Base-by-base conservation (phyloP, 1,140 invertebrate species). In the Ganaspis sp. region DNA sequence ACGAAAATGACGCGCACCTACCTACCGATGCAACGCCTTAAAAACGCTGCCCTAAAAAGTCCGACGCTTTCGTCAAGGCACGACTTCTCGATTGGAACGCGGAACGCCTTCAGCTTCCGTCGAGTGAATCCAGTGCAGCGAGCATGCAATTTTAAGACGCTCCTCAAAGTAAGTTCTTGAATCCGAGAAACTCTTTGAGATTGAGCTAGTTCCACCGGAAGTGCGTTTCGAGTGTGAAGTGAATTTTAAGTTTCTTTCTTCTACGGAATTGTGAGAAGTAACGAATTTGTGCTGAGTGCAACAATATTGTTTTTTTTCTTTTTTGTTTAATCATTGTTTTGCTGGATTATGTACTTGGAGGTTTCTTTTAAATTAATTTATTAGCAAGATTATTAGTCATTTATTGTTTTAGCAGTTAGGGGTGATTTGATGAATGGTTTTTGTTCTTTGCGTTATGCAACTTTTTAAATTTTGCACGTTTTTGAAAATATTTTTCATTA, bases 1-100 rank as follows among this genome's bases (percentile, higher is more conserved):
- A 88, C 87, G 87, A 90, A 90, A 91, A 91, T 91, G 88, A 89
- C 86, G 85, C 81, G 82, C 42, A 70, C 34, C 71, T 74, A 45
- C 74, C 69, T 70, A 78, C 53, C 78, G 78, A 81, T 84, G 81
- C 79, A 80, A 82, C 81, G 79, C 77, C 84, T 84, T 78, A 72
- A 80, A 85, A 84, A 82, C 69, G 75, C 64, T 72, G 42, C 76
- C 79, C 77, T 80, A 86, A 83, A 81, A 84, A 86, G 79, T 76
- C 58, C 23, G 58, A 64, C 58, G 58, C 54, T 64, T 26, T 64
- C 23, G 23, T 64, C 23, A 64, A 64, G 58, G 15, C 21, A 26
- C 58, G 58, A 64, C 58, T 64, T 64, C 58, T 64, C 58, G 58
- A 64, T 26, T 29, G 58, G 53, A 54, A 54, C 19, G 19, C 53